These are phyloP conservation scores for Oceanodroma tethys DNA, from an alignment of 2,113 vertebrate species.

Conservation along the genomic window DNA sequence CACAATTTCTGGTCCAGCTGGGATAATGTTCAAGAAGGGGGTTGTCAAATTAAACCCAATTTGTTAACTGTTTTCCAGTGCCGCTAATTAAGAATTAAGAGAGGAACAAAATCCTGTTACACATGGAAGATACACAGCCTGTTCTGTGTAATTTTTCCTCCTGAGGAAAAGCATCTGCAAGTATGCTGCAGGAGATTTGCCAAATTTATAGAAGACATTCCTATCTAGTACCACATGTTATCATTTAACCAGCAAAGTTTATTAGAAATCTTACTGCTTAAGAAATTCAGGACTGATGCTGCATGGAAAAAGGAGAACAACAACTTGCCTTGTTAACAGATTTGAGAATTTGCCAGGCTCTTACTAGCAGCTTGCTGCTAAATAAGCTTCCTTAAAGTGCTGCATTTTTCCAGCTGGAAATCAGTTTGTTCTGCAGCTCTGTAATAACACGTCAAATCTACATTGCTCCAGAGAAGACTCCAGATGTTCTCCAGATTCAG, in stretches of 20 bases:
- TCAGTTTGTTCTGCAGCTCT: not conserved
- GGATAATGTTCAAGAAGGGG: not conserved
- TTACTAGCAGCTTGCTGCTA: constrained; percentile 16
- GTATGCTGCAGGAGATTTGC: not conserved
- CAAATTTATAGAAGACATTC: not conserved
- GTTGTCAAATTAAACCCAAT: not conserved
- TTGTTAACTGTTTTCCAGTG: constrained; percentile 1
- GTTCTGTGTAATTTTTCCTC: not conserved
- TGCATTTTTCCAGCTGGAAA: not conserved
- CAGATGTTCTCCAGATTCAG: not conserved
- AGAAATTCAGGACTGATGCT: not conserved
- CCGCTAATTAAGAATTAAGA: not conserved
- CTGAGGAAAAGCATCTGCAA: not conserved
- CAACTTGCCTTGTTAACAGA: constrained; percentile 32
- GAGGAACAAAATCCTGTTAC: constrained; percentile 4
- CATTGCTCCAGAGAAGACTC: not conserved
- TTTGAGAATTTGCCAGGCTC: constrained; percentile 50
- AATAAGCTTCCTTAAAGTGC: constrained; percentile 39
- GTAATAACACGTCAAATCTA: not conserved
- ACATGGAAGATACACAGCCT: not conserved
- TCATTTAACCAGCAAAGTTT: not conserved
- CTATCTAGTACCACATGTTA: not conserved
- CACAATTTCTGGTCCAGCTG: not conserved
- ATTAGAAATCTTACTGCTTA: not conserved
- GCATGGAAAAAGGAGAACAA: not conserved